A percentile compares a stretch with the other conserved stretches of the same genome.
phyloP scores from a whole-genome alignment of 35 echinoderm and acorn worm species.

The Acanthaster planci region DNA sequence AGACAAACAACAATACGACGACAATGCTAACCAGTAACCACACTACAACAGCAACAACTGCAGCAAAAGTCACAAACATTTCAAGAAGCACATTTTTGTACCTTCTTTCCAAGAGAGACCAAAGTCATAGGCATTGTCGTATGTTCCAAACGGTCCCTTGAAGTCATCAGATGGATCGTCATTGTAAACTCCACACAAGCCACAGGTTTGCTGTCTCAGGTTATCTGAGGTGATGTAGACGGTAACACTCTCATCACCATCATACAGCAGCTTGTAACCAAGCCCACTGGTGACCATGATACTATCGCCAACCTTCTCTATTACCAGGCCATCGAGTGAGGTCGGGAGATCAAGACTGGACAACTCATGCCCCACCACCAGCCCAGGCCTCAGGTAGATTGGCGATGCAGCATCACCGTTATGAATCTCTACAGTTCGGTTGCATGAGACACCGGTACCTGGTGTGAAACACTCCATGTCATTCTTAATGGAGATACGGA shows the following conservation, averaged over 20 bases:
- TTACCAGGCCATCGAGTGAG: constrained; percentile 34
- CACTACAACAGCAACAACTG: background rate
- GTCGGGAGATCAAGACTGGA: constrained; percentile 37
- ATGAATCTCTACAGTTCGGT: constrained; percentile 50
- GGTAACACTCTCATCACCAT: constrained; percentile 49
- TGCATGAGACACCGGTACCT: constrained; percentile 17
- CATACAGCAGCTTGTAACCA: constrained; percentile 65
- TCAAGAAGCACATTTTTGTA: background rate
- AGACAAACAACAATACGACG: too few relatives aligned
- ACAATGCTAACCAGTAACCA: background rate
- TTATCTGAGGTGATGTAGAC: constrained; percentile 48
- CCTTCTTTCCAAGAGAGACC: constrained; percentile 61
- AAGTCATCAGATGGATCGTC: constrained; percentile 57
- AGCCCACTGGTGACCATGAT: constrained; percentile 72
- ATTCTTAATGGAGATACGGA: constrained; percentile 68
- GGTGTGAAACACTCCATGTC: constrained; percentile 31
- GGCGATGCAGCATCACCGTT: constrained; percentile 37
- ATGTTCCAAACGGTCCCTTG: constrained; percentile 19
- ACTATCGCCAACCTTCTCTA: constrained; percentile 58
- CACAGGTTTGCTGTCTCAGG: constrained; percentile 42
- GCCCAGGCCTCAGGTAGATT: constrained; percentile 42
- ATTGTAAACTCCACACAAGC: constrained; percentile 78
- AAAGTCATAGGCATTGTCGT: constrained; percentile 51
- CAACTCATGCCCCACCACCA: constrained; percentile 4
- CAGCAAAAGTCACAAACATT: background rate